A percentile compares a stretch with the other conserved stretches of the same genome.
Conservation (phyloP, 2,113 vertebrate species). For the Tyto alba region DNA sequence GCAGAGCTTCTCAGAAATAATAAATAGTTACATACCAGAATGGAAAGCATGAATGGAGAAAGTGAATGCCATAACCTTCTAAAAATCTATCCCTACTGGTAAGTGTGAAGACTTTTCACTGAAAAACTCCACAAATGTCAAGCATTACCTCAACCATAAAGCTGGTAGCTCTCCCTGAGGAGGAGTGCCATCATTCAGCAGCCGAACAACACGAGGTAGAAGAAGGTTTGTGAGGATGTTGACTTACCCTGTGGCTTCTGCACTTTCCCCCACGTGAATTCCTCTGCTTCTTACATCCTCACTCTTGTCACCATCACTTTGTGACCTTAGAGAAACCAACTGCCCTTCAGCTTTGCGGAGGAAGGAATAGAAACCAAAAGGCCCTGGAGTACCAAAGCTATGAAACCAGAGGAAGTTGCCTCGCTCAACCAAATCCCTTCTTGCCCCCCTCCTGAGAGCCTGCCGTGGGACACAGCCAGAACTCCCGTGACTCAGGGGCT, state of each 20-base stretch:
- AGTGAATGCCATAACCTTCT: not conserved
- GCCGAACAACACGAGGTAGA: not conserved
- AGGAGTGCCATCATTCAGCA: not conserved
- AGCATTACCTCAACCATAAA: not conserved
- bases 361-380: not conserved
- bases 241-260: not conserved
- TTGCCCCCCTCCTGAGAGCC: not conserved
- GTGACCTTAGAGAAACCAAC: not conserved
- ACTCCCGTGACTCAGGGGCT: accelerated
- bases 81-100: not conserved
- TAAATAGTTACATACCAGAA: not conserved
- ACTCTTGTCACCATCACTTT: accelerated
- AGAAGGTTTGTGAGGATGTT: not conserved
- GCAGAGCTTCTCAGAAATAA: not conserved
- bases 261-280: not conserved
- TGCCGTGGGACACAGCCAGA: not conserved
- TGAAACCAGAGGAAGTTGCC: not conserved
- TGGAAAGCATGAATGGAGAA: not conserved
- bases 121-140: not conserved
- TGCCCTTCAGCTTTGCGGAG: not conserved
- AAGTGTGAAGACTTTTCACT: not conserved
- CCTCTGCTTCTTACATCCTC: not conserved
- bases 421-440: not conserved
- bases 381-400: not conserved
- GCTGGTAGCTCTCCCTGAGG: not conserved